A percentile compares a stretch with the other conserved stretches of the same genome.
Evolutionary conservation across 2,797 vertebrate species (phyloP).

Genomic region (Sternarchorhynchus goeldii): DNA sequence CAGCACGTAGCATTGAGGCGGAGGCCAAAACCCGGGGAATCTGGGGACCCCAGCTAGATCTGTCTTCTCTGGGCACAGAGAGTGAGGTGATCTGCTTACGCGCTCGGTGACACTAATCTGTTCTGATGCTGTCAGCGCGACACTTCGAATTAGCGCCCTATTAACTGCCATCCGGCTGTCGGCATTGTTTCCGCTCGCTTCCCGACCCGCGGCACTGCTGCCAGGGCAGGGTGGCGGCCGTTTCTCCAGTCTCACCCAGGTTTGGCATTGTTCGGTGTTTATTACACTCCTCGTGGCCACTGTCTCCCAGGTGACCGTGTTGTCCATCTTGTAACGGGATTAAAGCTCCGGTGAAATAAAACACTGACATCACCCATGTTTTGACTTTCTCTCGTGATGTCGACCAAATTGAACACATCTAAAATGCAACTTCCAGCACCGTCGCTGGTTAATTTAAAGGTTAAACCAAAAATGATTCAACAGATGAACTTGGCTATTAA

Average conservation of each 20-base stretch:
- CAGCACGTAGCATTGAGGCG: slow-evolving; percentile 12
- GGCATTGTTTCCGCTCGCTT: background rate
- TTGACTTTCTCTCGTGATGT: too few species aligned
- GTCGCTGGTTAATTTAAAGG: too few species aligned
- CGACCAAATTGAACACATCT: too few species aligned
- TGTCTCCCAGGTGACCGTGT: too few species aligned
- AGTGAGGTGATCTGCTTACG: slow-evolving; percentile 31
- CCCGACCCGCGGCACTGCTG: background rate
- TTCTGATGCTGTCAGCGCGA: slow-evolving; percentile 16
- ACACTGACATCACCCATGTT: too few species aligned
- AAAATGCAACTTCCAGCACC: too few species aligned
- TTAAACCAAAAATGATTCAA: too few species aligned
- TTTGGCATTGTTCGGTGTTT: too few species aligned
- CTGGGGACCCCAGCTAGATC: slow-evolving; percentile 9
- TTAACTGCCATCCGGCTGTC: slow-evolving; percentile 14
- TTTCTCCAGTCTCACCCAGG: background rate
- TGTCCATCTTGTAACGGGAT: too few species aligned
- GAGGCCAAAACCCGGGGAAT: slow-evolving; percentile 19
- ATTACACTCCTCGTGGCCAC: background rate
- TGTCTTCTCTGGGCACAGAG: background rate
- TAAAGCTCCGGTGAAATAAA: too few species aligned
- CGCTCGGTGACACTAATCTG: slow-evolving; percentile 21
- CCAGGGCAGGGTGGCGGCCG: background rate
- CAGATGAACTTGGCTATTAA: too few species aligned
- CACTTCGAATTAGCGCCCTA: slow-evolving; percentile 34